phyloP scores from a whole-genome alignment of 1,140 invertebrate genomes.

The Dryas iulia region DNA sequence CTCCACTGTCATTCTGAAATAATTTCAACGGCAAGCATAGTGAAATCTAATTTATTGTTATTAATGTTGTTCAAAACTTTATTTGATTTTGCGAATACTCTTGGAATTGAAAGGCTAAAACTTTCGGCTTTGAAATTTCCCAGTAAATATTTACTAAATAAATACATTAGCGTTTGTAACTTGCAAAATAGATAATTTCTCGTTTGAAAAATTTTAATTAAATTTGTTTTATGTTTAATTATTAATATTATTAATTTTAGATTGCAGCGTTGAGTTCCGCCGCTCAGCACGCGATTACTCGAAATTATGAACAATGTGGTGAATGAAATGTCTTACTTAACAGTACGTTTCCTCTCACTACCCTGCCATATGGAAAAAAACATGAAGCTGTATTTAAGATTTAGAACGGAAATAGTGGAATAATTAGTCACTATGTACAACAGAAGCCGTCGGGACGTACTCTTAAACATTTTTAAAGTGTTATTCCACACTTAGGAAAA shows the following conservation, averaged over 20 bases:
- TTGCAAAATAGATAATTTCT: not conserved
- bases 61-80: slow-evolving; percentile 35
- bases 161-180: slow-evolving; percentile 25
- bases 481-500: too few species aligned
- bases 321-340: too few species aligned
- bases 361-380: too few species aligned
- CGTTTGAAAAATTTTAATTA: not conserved
- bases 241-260: not conserved
- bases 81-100: slow-evolving; percentile 33
- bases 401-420: too few species aligned
- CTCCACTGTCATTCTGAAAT: slow-evolving; percentile 20
- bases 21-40: slow-evolving; percentile 21
- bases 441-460: too few species aligned
- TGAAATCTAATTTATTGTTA: slow-evolving; percentile 32
- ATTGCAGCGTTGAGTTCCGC: not conserved
- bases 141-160: slow-evolving; percentile 33
- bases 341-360: too few species aligned
- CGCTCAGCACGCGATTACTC: not conserved
- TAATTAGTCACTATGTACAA: too few species aligned
- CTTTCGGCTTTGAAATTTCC: slow-evolving; percentile 29
- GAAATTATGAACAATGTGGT: too few species aligned
- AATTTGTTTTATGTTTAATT: not conserved
- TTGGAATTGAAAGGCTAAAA: slow-evolving; percentile 30
- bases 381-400: too few species aligned
- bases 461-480: too few species aligned